These are phyloP conservation scores for Ridgeia piscesae DNA, from an alignment of 1,140 invertebrate genomes.

Conservation along the genomic window DNA sequence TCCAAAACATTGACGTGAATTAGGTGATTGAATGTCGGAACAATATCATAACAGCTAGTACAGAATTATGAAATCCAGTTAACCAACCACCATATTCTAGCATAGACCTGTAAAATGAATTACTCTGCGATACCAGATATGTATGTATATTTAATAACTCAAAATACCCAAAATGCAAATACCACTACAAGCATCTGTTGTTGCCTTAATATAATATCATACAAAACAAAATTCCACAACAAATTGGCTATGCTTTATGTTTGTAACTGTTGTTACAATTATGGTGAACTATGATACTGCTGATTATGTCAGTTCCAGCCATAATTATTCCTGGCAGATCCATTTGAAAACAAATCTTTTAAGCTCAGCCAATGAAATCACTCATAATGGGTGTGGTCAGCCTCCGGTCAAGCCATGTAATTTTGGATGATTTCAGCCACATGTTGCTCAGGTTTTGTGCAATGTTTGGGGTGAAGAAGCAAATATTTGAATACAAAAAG, in stretches of 20 bases:
- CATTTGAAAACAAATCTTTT: no score
- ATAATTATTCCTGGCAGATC: no score
- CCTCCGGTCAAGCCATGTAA: no score
- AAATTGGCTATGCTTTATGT: neutral
- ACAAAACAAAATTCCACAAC: neutral
- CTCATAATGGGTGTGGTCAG: no score
- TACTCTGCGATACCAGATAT: neutral
- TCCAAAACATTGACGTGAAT: no score
- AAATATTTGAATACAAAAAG: no score
- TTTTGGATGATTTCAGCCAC: no score
- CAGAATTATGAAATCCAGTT: neutral
- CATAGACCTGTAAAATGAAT: neutral
- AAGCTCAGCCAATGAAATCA: no score
- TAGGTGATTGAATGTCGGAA: neutral
- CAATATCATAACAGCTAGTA: neutral
- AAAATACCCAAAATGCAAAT: neutral
- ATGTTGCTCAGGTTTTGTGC: no score
- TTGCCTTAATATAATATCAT: neutral
- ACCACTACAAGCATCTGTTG: neutral
- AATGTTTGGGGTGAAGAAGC: no score
- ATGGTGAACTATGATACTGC: no score
- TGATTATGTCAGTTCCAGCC: no score
- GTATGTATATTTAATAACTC: neutral
- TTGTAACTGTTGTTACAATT: neutral
- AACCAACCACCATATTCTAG: neutral